These are phyloP conservation scores for Plestiodon gilberti DNA, from an alignment of 2,113 vertebrate species.

Conservation along the genomic window DNA sequence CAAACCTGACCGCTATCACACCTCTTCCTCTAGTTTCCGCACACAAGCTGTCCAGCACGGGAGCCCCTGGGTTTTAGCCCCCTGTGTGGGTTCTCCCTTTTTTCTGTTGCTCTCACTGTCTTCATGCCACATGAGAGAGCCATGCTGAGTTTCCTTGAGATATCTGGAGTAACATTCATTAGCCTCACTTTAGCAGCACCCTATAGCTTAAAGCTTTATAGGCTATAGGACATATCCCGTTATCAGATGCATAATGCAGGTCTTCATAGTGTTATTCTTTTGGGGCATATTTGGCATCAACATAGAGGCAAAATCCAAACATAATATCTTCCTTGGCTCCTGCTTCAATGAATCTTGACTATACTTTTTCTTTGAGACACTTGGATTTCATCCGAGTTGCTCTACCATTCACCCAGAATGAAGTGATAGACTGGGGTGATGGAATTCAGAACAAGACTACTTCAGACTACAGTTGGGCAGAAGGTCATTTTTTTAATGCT, in stretches of 20 bases:
- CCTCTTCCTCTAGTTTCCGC: neutral
- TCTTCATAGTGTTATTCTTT: neutral
- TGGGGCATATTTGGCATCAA: neutral
- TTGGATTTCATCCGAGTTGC: neutral
- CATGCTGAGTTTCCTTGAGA: neutral
- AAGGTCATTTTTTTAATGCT: neutral
- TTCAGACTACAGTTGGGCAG: neutral
- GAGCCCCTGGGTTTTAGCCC: neutral
- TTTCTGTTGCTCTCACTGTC: neutral
- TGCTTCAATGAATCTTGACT: neutral
- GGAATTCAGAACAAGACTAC: too few relatives aligned
- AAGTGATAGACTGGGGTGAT: neutral
- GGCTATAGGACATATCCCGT: constrained; percentile 14
- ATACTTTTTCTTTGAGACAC: neutral
- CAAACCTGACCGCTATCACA: neutral
- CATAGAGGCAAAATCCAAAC: neutral
- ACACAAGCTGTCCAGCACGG: neutral
- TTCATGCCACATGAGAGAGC: neutral
- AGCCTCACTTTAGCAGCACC: neutral
- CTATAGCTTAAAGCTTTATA: too few relatives aligned
- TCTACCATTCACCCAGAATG: neutral
- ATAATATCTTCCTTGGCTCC: neutral
- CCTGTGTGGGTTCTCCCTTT: neutral
- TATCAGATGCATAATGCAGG: constrained; percentile 5
- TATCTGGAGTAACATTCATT: constrained; percentile 5